Base-by-base conservation (phyloP, 1,140 invertebrate genomes). In the Stegodyphus dumicola region DNA sequence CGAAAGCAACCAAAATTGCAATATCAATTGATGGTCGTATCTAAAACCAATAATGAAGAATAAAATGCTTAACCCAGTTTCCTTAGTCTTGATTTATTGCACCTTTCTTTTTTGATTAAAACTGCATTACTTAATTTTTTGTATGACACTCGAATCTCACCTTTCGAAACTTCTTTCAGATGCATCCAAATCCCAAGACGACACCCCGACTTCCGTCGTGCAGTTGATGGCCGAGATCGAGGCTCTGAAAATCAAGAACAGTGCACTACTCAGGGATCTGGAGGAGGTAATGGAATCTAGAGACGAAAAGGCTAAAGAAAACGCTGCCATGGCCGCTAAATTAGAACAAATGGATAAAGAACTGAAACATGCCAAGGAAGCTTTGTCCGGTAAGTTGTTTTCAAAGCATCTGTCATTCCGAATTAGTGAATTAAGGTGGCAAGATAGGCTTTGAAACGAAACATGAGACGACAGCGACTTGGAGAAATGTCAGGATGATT, bases 311-410 rank as follows among this genome's bases (percentile, higher is more conserved):
- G 84, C 84, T 4, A 86, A 86, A 33, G 84, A 86, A 18, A 86
- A 86, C 18, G 84, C 84, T 33, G 54, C 49, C 76, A 70, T 86
- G 84, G 10, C 53, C 56, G 65, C 88, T 48, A 86, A 87, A 15
- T 53, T 90, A 0, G 86, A 89, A 54, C 88, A 90, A 53, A 87
- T 92, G 52, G 91, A 92, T 71, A 88, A 89, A 48, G 92, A 92
- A 83, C 88, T 92, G 13, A 89, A 90, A 75, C 91, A 92, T 86
- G 92, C 93, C 51, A 93, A 92, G 87, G 93, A 93, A 88, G 92
- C 92, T 6, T 89, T 93, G 52, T 90, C 91, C 88, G 92, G 93
- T 93, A 89, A 86, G 89, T 88, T 77, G n/a, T 33, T 33, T 33
- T 1, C 33, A 33, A 33, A 33, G 33, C 33, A 33, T 15, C 33